Base-by-base conservation (phyloP, 2,888 invertebrate genomes). In the Agrotis exclamationis region DNA sequence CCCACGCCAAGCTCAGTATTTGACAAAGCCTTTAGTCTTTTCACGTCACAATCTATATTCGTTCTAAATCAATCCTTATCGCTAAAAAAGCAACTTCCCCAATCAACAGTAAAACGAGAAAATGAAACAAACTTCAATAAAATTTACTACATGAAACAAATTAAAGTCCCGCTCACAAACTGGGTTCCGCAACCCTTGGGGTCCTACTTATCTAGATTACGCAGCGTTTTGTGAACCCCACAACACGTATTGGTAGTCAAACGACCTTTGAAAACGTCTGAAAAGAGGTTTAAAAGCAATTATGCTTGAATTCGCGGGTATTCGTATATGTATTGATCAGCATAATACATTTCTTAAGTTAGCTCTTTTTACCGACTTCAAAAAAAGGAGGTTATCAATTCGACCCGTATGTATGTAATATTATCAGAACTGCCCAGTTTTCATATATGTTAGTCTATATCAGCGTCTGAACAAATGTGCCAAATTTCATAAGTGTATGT, bases 201-300 rank as follows among this genome's bases (percentile, higher is more conserved):
- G 82, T 84, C 80, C 79, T 83, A 83, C 83, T 82, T 85, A 85
- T 86, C 86, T 85, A 82, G 87, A 89, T 89, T 89, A 85, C 83
- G 72, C 74, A 82, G 76, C 79, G 58, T 80, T 85, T 87, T 80
- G 70, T 69, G 78, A 82, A 72, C 67, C 70, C 77, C 74, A 77
- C 85, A 76, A 84, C 74, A 79, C 74, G 80, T 83, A 81, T 83
- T 79, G 80, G 74, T 62, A 84, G 83, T 85, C 84, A 83, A 84
- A 83, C 79, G 78, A 84, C 82, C 76, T 87, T 86, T 83, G 70
- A 82, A 75, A 80, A 80, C 76, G 71, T 85, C 83, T 83, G 79
- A 82, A 76, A 88, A 33, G 78, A 82, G 80, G 83, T 85, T 39
- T 82, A 85, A 83, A 76, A 83, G 72, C 84, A 85, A 87, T 86